phyloP scores from a whole-genome alignment of 2,797 vertebrate species.

The Geotrypetes seraphini region DNA sequence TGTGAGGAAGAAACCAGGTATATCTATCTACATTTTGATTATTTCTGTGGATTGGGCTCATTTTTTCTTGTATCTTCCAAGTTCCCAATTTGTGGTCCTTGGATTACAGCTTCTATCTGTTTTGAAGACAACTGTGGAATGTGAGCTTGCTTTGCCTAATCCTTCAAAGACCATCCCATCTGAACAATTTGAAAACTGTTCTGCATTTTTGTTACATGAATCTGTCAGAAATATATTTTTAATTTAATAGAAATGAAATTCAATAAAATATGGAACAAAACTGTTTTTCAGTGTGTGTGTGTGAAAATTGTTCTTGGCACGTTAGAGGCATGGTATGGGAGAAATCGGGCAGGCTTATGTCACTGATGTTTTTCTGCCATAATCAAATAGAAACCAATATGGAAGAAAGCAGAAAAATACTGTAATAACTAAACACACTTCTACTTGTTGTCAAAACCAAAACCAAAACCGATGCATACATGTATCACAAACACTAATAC shows the following conservation, averaged over 20 bases:
- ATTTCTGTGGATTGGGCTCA: constrained; percentile 33
- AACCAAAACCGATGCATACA: too few relatives aligned
- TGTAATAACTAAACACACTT: too few relatives aligned
- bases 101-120: constrained; percentile 46
- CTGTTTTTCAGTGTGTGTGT: not conserved
- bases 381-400: too few relatives aligned
- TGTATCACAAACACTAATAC: too few relatives aligned
- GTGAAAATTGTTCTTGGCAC: constrained; percentile 1
- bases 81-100: constrained; percentile 33
- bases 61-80: constrained; percentile 24
- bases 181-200: constrained; percentile 90
- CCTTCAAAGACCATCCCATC: constrained; percentile 65
- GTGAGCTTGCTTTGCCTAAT: constrained; percentile 48
- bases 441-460: too few relatives aligned
- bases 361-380: too few relatives aligned
- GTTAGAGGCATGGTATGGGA: too few relatives aligned
- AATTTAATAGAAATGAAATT: constrained; percentile 99
- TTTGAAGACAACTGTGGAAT: constrained; percentile 41
- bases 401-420: too few relatives aligned
- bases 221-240: constrained; percentile 99
- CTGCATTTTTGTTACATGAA: constrained; percentile 99
- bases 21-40: constrained; percentile 21
- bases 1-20: constrained; percentile 41
- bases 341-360: too few relatives aligned
- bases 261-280: constrained; percentile 78